phyloP scores from a whole-genome alignment of 2,797 vertebrate genomes.

The Tragelaphus oryx region DNA sequence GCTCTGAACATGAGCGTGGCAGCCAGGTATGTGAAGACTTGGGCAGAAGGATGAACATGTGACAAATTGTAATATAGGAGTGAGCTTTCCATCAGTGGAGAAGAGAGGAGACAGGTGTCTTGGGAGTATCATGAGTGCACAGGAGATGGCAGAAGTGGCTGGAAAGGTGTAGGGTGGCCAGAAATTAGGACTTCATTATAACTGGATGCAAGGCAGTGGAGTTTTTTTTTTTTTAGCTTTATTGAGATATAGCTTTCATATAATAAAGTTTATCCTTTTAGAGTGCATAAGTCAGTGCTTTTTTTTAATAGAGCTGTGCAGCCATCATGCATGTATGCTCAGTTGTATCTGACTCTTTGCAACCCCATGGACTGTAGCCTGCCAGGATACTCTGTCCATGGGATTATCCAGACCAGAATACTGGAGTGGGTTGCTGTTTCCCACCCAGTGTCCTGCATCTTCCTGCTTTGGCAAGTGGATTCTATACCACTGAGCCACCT shows the following conservation, averaged over 20 bases:
- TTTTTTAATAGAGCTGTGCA: neutral
- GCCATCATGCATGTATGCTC: neutral
- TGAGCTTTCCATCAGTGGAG: neutral
- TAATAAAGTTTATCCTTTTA: neutral
- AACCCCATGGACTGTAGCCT: neutral
- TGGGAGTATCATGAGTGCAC: neutral
- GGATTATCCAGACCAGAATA: neutral
- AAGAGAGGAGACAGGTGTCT: neutral
- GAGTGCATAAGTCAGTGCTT: neutral
- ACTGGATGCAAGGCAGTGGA: neutral
- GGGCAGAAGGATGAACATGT: neutral
- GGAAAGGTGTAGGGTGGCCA: neutral
- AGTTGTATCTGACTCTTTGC: neutral
- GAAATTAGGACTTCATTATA: neutral
- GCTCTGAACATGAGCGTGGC: neutral
- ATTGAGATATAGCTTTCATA: neutral
- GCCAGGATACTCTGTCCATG: neutral
- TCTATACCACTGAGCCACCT: neutral
- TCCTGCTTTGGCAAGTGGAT: neutral
- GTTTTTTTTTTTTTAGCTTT: neutral
- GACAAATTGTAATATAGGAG: neutral
- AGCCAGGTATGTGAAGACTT: neutral
- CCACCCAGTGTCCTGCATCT: neutral
- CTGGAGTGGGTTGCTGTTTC: neutral
- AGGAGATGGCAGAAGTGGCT: neutral